Evolutionary conservation across 1,140 invertebrate genomes (phyloP), one percentile per base, ranked within the genome.

Genomic region (Drosophila sproati): DNA sequence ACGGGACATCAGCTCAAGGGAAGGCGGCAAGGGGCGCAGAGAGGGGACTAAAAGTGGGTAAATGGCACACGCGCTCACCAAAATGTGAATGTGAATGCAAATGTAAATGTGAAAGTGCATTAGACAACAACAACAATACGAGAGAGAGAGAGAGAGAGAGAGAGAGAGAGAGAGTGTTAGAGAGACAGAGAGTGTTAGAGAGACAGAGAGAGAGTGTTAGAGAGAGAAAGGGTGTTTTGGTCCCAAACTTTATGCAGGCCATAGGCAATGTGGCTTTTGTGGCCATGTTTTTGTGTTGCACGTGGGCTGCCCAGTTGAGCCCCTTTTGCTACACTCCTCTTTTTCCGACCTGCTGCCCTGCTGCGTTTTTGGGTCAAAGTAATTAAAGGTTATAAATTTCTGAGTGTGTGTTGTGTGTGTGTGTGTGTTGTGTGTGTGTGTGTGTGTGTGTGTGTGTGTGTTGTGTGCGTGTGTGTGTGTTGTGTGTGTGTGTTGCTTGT

Each of bases 341-440:
- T 29, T 39, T 37, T 1, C 28, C 54, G 5, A 20, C 31, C 6
- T 45, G 45, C 56, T 41, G 39, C 57, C 57, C 74, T 62, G 77
- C 79, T 81, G 85, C 74, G 76, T 88, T 88, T 89, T 89, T 89
- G 86, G 86, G 85, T 90, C 85, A 89, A 90, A 89, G 86, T 86
- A 89, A 89, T 89, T 89, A 89, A 89, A 89, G 85, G 86, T 89
- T 89, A 89, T 89, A 89, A 90, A 89, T 89, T 88, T 89, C 68
- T 78, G 41, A 28, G 20, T 48, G 48, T 50, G 8, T 4, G 10
- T 20, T 0, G 0, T 0, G 0, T 43, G 41, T 43, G 37, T 39
- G 41, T 54, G 51, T 56, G 63, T 20, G 20, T 20, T 20, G 20
- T 20, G 20, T 20, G 20, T 20, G 20, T 20, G 20, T 20, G 20